Evolutionary conservation across 1,140 invertebrate genomes (phyloP).

Genomic region (Saccostrea echinata): DNA sequence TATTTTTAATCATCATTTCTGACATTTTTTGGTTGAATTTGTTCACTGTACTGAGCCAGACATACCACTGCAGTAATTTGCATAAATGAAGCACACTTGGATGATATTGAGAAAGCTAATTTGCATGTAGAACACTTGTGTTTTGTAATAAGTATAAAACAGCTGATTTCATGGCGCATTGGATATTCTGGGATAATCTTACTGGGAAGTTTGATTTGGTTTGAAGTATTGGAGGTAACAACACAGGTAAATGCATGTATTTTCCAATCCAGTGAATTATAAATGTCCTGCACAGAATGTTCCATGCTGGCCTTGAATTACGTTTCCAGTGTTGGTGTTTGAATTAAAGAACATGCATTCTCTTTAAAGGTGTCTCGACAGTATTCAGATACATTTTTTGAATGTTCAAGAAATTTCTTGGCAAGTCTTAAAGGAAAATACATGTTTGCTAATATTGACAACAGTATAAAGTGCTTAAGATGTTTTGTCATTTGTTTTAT

Average conservation of each 20-base stretch:
- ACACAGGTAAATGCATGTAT: slow-evolving; percentile 13
- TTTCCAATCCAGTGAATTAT: neutral
- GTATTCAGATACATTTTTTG: too few species aligned
- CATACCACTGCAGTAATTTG: slow-evolving; percentile 33
- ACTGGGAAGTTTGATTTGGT: slow-evolving; percentile 7
- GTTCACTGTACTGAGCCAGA: slow-evolving; percentile 33
- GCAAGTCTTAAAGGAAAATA: too few species aligned
- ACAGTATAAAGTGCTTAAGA: too few species aligned
- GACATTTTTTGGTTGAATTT: slow-evolving; percentile 39
- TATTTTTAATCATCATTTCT: slow-evolving; percentile 36
- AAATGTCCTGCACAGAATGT: neutral
- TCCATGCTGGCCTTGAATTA: neutral
- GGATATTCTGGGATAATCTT: neutral
- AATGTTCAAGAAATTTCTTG: too few species aligned
- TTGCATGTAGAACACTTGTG: slow-evolving; percentile 33
- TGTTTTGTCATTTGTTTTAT: too few species aligned
- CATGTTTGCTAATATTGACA: too few species aligned
- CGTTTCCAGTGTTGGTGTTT: neutral
- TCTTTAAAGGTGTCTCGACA: too few species aligned
- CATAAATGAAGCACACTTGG: slow-evolving; percentile 28
- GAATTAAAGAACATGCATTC: neutral
- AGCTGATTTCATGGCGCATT: slow-evolving; percentile 27
- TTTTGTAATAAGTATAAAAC: slow-evolving; percentile 31
- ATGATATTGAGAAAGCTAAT: slow-evolving; percentile 25
- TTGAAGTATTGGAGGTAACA: slow-evolving; percentile 12